These are phyloP conservation scores for Tetrax tetrax DNA, from an alignment of 2,113 vertebrate species.

Conservation along the genomic window DNA sequence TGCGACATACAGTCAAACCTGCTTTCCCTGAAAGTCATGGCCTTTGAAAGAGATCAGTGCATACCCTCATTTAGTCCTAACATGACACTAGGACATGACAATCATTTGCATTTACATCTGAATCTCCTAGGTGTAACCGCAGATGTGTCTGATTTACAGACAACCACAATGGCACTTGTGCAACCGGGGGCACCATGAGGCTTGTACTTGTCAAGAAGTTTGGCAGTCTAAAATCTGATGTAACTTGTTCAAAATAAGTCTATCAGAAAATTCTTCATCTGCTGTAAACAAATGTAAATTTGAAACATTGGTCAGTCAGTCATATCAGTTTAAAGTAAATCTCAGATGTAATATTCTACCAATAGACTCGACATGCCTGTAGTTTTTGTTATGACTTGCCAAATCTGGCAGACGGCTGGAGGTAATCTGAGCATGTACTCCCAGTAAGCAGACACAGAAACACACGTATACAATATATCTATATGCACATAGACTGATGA, in stretches of 20 bases:
- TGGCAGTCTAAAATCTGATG: neutral
- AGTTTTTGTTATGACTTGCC: neutral
- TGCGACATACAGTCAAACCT: neutral
- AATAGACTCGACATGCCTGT: no score
- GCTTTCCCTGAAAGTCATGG: neutral
- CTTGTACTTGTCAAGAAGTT: neutral
- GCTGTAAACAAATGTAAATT: neutral
- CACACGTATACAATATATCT: accelerated
- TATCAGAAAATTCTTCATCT: neutral
- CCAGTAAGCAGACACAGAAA: neutral
- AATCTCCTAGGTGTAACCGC: accelerated
- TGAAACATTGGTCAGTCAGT: neutral
- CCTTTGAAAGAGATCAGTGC: neutral
- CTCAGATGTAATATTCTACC: neutral
- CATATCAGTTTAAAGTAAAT: neutral
- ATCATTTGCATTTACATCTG: neutral
- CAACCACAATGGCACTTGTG: neutral
- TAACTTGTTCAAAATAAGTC: neutral
- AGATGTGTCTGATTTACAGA: neutral
- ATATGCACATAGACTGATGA: neutral
- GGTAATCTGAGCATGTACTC: neutral
- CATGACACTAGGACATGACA: neutral
- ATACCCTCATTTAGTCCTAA: neutral
- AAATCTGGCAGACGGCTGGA: neutral
- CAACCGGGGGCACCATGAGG: neutral